Conservation (phyloP, 2,113 vertebrate species). For the Eulemur rufifrons region DNA sequence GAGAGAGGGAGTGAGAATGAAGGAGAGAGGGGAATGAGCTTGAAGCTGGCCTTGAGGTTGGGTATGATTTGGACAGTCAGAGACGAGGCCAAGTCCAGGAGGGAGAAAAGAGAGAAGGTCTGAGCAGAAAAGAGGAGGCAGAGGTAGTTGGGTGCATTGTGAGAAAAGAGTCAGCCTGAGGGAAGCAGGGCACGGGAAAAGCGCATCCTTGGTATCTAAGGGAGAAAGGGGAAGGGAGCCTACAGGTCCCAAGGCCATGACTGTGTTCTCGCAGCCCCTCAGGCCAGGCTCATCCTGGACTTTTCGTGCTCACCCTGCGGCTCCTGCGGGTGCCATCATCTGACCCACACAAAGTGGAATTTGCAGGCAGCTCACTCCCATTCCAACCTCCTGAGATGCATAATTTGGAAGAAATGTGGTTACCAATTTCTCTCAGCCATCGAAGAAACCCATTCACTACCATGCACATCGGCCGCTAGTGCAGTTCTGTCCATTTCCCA, state of each 20-base stretch:
- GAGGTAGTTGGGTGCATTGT: accelerated
- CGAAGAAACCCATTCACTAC: neutral
- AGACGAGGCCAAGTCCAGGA: neutral
- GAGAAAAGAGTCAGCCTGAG: neutral
- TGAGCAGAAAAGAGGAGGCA: neutral
- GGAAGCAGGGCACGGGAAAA: neutral
- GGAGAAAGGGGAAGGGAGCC: neutral
- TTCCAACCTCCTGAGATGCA: neutral
- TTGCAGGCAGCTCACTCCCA: neutral
- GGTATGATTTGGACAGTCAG: neutral
- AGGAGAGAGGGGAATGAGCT: neutral
- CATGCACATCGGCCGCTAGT: accelerated
- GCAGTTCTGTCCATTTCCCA: neutral
- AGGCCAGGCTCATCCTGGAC: neutral
- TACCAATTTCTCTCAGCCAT: neutral
- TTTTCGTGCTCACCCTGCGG: neutral
- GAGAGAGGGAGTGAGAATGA: neutral
- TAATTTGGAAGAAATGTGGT: neutral
- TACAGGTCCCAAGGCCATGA: neutral
- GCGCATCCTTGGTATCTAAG: neutral
- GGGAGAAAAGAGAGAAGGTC: neutral
- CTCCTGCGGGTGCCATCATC: neutral
- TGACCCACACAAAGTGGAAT: neutral
- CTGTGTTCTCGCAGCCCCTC: neutral
- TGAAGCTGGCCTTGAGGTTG: neutral